Evolutionary conservation across 2,797 vertebrate species (phyloP).

Genomic region (Lepidocolaptes lacrymiger): DNA sequence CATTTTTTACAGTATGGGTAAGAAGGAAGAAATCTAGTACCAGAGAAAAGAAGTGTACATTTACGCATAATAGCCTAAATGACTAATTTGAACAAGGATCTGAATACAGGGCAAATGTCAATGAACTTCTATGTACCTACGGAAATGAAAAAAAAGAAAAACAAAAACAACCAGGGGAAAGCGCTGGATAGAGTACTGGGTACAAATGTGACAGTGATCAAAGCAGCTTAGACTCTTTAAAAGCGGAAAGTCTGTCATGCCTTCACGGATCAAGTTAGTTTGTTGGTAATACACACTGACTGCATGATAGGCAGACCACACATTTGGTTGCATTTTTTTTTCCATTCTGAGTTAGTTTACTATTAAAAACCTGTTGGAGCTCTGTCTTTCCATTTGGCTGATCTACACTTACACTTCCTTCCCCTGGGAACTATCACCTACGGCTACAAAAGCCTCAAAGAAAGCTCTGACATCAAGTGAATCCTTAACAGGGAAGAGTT

Average conservation of each 20-base stretch:
- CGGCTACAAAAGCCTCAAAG: slow-evolving; percentile 20
- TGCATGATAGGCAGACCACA: background rate
- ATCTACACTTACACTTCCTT: background rate
- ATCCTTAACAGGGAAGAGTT: slow-evolving; percentile 41
- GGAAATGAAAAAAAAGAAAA: background rate
- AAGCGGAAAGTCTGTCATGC: background rate
- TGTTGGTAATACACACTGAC: background rate
- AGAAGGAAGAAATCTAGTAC: background rate
- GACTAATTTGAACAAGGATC: background rate
- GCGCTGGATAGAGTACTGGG: background rate
- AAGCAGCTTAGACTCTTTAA: background rate
- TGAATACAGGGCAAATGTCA: background rate
- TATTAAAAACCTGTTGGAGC: slow-evolving; percentile 38
- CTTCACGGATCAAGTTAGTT: background rate
- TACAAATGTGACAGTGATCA: background rate
- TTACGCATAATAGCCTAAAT: background rate
- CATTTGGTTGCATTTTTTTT: rapidly evolving
- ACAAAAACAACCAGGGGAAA: background rate
- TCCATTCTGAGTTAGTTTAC: slow-evolving; percentile 29
- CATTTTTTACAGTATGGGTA: background rate
- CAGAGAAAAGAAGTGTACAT: background rate
- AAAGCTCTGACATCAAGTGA: background rate
- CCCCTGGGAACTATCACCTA: background rate
- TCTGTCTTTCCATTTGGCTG: slow-evolving; percentile 33
- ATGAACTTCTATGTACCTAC: background rate